Percentiles rank a stretch among this genome's conserved stretches.
Conservation (phyloP, 2,888 invertebrate genomes). For the Halictus quadricinctus region DNA sequence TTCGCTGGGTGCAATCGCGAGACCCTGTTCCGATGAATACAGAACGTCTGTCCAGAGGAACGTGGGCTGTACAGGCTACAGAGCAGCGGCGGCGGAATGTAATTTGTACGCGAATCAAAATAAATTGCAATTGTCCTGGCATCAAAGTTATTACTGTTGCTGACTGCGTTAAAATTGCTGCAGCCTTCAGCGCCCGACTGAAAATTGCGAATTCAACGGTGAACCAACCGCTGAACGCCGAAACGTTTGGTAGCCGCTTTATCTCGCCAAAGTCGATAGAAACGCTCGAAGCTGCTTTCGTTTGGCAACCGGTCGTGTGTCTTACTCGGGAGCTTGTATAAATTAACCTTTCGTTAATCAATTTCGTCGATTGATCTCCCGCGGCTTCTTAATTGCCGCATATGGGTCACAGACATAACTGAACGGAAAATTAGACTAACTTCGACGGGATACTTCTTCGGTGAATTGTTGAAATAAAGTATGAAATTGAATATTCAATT, state of each 20-base stretch:
- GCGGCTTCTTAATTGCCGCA: neutral
- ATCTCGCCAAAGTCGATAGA: neutral
- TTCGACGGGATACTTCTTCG: neutral
- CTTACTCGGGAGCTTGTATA: neutral
- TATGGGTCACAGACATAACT: neutral
- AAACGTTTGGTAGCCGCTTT: neutral
- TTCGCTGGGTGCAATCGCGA: constrained; percentile 24
- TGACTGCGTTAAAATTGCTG: constrained; percentile 1
- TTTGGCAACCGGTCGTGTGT: neutral
- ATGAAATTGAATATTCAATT: neutral
- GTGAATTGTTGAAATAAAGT: neutral
- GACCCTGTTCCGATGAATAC: constrained; percentile 25
- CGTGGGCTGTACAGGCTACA: neutral
- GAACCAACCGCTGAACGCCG: neutral
- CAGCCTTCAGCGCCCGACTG: neutral
- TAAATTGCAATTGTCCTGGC: constrained; percentile 43
- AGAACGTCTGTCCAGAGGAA: constrained; percentile 1
- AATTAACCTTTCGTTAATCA: neutral
- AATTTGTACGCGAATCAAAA: constrained; percentile 35
- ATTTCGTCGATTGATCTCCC: neutral
- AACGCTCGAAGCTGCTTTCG: neutral
- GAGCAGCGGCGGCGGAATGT: constrained; percentile 1
- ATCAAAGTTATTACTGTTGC: constrained; percentile 25
- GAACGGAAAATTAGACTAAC: neutral
- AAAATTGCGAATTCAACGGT: neutral